phyloP scores from a whole-genome alignment of 2,113 vertebrate species.

The Mesembrinibis cayennensis region DNA sequence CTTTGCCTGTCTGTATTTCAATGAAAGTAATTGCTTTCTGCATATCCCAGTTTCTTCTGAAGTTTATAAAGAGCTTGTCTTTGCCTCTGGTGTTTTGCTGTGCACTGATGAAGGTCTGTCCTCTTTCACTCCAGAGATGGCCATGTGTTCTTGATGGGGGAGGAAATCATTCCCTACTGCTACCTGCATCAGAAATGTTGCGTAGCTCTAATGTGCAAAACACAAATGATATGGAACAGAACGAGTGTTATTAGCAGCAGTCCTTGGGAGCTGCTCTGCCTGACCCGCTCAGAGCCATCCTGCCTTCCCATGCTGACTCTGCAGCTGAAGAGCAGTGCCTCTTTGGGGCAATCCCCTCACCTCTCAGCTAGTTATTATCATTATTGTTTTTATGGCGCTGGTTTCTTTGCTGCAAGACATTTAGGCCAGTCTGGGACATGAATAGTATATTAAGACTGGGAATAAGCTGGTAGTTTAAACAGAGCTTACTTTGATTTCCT shows the following conservation, averaged over 20 bases:
- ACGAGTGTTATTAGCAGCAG: background rate
- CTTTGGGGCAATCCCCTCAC: background rate
- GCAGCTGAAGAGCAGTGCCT: background rate
- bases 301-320: background rate
- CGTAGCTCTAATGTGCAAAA: background rate
- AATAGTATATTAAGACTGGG: constrained; percentile 29
- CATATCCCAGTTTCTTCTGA: background rate
- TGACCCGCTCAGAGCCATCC: background rate
- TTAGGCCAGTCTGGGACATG: background rate
- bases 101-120: background rate
- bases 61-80: constrained; percentile 25
- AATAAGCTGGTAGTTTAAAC: constrained; percentile 21
- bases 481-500: constrained; percentile 8
- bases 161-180: background rate
- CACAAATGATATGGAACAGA: background rate
- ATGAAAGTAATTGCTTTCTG: constrained; percentile 24
- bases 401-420: constrained; percentile 7
- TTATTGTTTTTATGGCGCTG: background rate
- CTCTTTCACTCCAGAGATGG: background rate
- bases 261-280: background rate
- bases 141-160: background rate
- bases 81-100: constrained; percentile 34
- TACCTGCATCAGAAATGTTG: fast-evolving
- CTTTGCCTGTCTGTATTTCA: constrained; percentile 2
- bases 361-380: background rate